Evolutionary conservation across 2,113 vertebrate genomes (phyloP), one percentile per base, ranked within the genome.

Genomic region (Rhea pennata): DNA sequence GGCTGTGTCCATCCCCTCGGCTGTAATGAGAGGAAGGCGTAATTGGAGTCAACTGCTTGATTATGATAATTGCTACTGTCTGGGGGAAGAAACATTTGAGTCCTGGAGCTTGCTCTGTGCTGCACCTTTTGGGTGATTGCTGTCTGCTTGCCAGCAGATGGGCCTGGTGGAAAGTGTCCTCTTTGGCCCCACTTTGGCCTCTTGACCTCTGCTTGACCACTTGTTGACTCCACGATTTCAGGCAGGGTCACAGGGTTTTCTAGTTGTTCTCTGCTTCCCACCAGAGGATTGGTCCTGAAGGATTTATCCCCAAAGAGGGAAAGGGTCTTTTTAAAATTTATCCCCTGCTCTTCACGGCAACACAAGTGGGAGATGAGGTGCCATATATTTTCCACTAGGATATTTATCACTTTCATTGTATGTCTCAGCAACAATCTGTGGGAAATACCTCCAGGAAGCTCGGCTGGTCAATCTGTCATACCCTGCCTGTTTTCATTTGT

Each of bases 1-100:
- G 97, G 98, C 98, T 17, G 95, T 95, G 98, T 98, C 98, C 95
- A 48, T 97, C 96, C 98, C 98, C 98, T 96, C 94, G 97, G 98
- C 98, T 97, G 98, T 98, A 98, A 98, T 98, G 98, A 98, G 98
- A 98, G 98, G 99, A 99, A 98, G 98, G 98, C 97, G 97, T 99
- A 99, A 99, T 99, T 99, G 99, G 98, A 98, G 98, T 99, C 99
- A 99, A 98, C 99, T 98, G 98, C 97, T 99, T 99, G 99, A 99
- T 99, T 99, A 98, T 96, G 97, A 98, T 99, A 99, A 99, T 99
- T 99, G 98, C 98, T 99, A 98, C 99, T 99, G 99, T 99, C 99
- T 99, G 98, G 98, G 95, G 97, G 96, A 98, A 96, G 97, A 97
- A 97, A 94, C 97, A 97, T 96, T 96, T 54, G 59, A 90, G 96